These are phyloP conservation scores for Lamprotornis superbus DNA, from an alignment of 2,113 vertebrate species.

Conservation along the genomic window DNA sequence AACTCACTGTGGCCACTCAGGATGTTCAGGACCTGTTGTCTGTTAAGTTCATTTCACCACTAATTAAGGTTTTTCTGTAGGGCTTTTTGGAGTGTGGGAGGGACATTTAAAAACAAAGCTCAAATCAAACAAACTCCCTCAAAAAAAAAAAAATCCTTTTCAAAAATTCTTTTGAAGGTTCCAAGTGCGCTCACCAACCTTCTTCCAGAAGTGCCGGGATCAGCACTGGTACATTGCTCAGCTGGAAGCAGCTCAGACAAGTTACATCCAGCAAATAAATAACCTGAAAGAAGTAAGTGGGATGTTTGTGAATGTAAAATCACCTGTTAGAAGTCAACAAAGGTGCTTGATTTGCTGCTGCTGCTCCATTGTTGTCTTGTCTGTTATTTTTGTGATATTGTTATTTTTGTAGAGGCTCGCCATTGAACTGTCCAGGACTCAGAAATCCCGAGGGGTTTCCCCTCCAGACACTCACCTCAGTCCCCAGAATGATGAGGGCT, in stretches of 20 bases:
- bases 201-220: slow-evolving; percentile 98
- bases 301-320: not conserved
- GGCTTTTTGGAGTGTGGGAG: not conserved
- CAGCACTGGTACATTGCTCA: slow-evolving; percentile 99
- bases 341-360: not conserved
- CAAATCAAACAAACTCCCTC: no score
- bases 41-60: not conserved
- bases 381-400: not conserved
- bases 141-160: not conserved
- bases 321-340: not conserved
- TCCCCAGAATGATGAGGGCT: slow-evolving; percentile 80
- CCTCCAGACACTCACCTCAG: slow-evolving; percentile 87
- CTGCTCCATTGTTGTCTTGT: not conserved
- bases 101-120: not conserved
- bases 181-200: slow-evolving; percentile 96
- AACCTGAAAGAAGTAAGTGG: slow-evolving; percentile 93
- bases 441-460: slow-evolving; percentile 90
- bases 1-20: not conserved
- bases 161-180: slow-evolving; percentile 76
- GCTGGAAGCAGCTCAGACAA: slow-evolving; percentile 90
- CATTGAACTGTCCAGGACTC: slow-evolving; percentile 91
- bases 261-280: slow-evolving; percentile 96
- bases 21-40: not conserved
- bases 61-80: not conserved
- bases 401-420: slow-evolving; percentile 81